Evolutionary conservation across 2,888 invertebrate genomes (phyloP).

Genomic region (Drepana falcataria): DNA sequence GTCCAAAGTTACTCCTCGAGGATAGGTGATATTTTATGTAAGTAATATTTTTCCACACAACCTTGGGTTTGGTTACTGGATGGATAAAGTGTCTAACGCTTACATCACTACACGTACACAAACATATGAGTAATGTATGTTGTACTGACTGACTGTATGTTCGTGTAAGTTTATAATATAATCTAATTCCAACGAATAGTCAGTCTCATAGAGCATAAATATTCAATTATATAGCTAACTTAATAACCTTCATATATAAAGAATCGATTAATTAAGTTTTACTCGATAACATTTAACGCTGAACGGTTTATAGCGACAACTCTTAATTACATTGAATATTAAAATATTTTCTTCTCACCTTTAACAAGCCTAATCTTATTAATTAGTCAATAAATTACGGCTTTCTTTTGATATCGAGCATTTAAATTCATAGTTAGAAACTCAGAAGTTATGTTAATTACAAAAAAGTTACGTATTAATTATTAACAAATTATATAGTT

Average conservation of each 20-base stretch:
- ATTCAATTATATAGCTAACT: no score
- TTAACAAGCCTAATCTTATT: conserved; percentile 13
- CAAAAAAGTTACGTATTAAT: conserved; percentile 3
- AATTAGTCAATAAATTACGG: conserved; percentile 25
- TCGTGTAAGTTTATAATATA: no score
- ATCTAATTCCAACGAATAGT: no score
- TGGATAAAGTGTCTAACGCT: not conserved
- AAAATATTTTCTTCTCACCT: conserved; percentile 12
- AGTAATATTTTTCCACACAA: conserved; percentile 11
- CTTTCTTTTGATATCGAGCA: conserved; percentile 15
- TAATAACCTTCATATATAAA: no score
- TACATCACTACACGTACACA: not conserved
- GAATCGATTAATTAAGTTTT: not conserved
- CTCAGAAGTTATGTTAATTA: conserved; percentile 13
- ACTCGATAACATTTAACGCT: not conserved
- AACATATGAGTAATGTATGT: not conserved
- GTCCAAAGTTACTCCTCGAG: conserved; percentile 15
- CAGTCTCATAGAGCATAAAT: no score
- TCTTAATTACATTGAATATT: conserved; percentile 2
- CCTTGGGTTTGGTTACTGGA: conserved; percentile 4
- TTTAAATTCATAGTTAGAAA: conserved; percentile 10
- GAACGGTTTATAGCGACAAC: not conserved
- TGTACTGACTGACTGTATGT: not conserved
- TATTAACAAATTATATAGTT: not conserved
- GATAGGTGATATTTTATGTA: conserved; percentile 12